Percentiles rank a stretch among this genome's conserved stretches.
Conservation (phyloP, 2,888 invertebrate genomes). For the Scaptomyza tumidula region DNA sequence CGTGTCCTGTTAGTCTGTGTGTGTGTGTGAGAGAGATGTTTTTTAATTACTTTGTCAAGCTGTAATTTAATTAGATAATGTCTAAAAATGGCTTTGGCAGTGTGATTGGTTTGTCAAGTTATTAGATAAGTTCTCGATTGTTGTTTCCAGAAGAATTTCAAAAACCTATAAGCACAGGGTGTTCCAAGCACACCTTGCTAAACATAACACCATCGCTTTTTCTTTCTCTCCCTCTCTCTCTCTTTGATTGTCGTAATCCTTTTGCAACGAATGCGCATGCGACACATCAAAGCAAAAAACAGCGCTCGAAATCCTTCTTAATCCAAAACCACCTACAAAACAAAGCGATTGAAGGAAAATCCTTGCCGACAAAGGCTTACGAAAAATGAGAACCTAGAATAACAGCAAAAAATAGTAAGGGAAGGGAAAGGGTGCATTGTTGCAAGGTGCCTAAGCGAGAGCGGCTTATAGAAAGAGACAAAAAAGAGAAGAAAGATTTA, state of each 20-base stretch:
- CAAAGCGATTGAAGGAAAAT: slow-evolving; percentile 56
- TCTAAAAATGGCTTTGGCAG: too few relatives aligned
- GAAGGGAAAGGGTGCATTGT: slow-evolving; percentile 52
- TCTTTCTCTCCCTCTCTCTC: background rate
- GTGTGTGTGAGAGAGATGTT: background rate
- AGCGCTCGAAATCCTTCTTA: slow-evolving; percentile 41
- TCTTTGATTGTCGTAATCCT: slow-evolving; percentile 37
- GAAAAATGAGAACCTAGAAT: background rate
- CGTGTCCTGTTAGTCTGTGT: slow-evolving; percentile 23
- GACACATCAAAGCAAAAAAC: slow-evolving; percentile 44
- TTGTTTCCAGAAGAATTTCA: background rate
- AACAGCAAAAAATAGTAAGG: too few relatives aligned
- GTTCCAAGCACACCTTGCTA: background rate
- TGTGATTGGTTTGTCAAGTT: background rate
- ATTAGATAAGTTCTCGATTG: background rate
- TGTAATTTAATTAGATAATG: background rate
- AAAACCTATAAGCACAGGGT: slow-evolving; percentile 7
- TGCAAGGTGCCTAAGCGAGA: slow-evolving; percentile 52
- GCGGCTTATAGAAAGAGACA: slow-evolving; percentile 32
- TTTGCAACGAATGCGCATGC: slow-evolving; percentile 29
- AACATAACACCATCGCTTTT: too few relatives aligned
- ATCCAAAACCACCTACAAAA: slow-evolving; percentile 52
- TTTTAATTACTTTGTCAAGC: background rate
- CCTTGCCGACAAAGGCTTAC: slow-evolving; percentile 56
- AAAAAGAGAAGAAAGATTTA: background rate